Base-by-base conservation (phyloP, 30 jellyfish, hydroid and myxozoan species). In the Pseudorhiza aurosa region DNA sequence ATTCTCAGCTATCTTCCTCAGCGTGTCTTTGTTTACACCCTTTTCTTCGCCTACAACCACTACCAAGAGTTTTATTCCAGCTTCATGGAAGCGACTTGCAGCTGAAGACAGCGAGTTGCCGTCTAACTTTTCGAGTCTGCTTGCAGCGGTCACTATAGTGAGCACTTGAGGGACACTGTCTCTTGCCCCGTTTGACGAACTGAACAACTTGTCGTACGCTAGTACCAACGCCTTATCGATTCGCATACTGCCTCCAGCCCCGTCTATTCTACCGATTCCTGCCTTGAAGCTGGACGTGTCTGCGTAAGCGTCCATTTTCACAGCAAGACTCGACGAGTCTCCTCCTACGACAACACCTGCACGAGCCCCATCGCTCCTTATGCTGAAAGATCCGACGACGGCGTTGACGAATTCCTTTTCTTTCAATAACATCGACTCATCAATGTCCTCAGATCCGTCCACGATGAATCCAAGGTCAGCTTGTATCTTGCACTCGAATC, bases 41-140 rank as follows among this genome's bases (percentile, higher is more conserved):
- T 33, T 18, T 17, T 88, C 95, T n/a, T n/a, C n/a, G 32, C 95
- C 95, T 55, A 73, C 71, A 11, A 75, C 80, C 10, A 83, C n/a
- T 21, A 72, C 64, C 6, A 83, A 29, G 21, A 83, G 15, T 24
- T 73, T 63, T 19, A 83, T 83, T 17, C 70, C 88, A 8, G 87
- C 85, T 21, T 72, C 88, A 1, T 58, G 75, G 65, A 33, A 56
- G 4, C 59, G 67, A 9, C 42, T 28, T 0, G 85, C 56, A 21
- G 85, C 68, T 4, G 24, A 26, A 5, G 83, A 60, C 30, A 63
- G 76, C 0, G 83, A 24, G 27, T 46, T 46, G 64, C 49, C 31
- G 8, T 63, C 87, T 5, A 50, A 70, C 33, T 45, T 63, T 44
- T 59, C 72, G 17, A 46, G 57, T 9, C 49, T 36, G 1, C 17